phyloP scores from a whole-genome alignment of 1,140 invertebrate species.

The Formica selysi region DNA sequence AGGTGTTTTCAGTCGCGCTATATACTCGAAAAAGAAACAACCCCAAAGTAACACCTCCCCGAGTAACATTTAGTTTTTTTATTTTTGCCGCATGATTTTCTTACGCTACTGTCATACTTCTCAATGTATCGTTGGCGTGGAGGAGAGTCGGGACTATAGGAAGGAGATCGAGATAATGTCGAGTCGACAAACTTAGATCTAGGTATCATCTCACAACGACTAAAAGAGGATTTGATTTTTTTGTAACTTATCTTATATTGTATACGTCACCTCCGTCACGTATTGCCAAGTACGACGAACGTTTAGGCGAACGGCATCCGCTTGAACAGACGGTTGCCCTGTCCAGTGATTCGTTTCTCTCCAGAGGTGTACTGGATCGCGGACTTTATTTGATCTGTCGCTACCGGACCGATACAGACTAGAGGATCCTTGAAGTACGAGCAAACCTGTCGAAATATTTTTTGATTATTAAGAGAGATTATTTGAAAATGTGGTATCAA shows the following conservation, averaged over 20 bases:
- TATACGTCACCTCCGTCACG: constrained; percentile 40
- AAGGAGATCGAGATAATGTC: constrained; percentile 56
- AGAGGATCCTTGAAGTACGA: constrained; percentile 96
- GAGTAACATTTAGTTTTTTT: constrained; percentile 28
- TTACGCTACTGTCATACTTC: constrained; percentile 22
- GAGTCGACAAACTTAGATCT: constrained; percentile 63
- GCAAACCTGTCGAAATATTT: constrained; percentile 89
- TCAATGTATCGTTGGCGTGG: constrained; percentile 13
- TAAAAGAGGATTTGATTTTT: constrained; percentile 65
- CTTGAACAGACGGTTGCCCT: constrained; percentile 84
- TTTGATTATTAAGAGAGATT: background rate
- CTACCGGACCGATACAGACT: constrained; percentile 95
- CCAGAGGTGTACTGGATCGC: constrained; percentile 92
- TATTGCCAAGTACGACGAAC: constrained; percentile 16
- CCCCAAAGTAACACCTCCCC: constrained; percentile 32
- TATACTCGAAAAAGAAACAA: constrained; percentile 72
- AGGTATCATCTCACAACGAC: constrained; percentile 37
- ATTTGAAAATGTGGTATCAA: too few species aligned
- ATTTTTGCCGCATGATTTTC: constrained; percentile 14
- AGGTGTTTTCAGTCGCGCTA: constrained; percentile 82
- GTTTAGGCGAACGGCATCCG: constrained; percentile 81
- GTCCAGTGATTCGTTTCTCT: constrained; percentile 91
- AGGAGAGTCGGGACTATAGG: constrained; percentile 33
- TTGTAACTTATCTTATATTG: constrained; percentile 44
- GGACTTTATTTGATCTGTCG: constrained; percentile 91